Conservation (phyloP, 1,140 invertebrate species). For the Aradophagus sp. region DNA sequence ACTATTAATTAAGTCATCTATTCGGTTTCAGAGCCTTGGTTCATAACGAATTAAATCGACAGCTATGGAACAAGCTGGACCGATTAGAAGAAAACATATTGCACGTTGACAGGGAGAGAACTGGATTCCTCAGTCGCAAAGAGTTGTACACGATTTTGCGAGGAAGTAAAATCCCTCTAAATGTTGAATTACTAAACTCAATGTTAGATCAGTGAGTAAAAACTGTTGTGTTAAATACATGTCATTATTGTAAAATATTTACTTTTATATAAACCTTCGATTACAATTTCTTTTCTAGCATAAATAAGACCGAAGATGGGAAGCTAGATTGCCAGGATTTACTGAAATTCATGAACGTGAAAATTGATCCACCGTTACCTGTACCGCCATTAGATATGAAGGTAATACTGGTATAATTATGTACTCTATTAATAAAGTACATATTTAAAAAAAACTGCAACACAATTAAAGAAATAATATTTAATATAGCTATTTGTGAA, state of each 20-base stretch:
- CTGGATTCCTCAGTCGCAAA: slow-evolving; percentile 75
- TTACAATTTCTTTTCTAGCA: slow-evolving; percentile 7
- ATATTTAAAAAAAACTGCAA: too few relatives aligned
- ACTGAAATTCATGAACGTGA: slow-evolving; percentile 77
- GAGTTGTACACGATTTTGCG: slow-evolving; percentile 79
- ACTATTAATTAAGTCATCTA: too few relatives aligned
- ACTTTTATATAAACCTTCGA: too few relatives aligned
- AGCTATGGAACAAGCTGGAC: slow-evolving; percentile 81
- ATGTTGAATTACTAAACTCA: slow-evolving; percentile 79
- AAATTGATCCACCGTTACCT: slow-evolving; percentile 75
- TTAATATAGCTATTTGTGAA: background rate
- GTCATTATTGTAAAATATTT: too few relatives aligned
- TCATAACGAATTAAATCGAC: slow-evolving; percentile 80
- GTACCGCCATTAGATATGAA: slow-evolving; percentile 74
- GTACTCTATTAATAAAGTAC: too few relatives aligned
- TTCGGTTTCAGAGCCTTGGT: slow-evolving; percentile 75
- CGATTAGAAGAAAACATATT: slow-evolving; percentile 80
- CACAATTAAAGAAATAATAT: background rate
- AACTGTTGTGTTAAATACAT: too few relatives aligned
- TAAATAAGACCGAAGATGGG: slow-evolving; percentile 71
- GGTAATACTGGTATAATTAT: slow-evolving; percentile 61
- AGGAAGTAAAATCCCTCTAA: slow-evolving; percentile 80
- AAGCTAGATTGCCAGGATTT: slow-evolving; percentile 78
- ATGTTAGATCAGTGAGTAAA: slow-evolving; percentile 80
- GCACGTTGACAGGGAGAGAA: slow-evolving; percentile 77